phyloP scores from a whole-genome alignment of 2,113 vertebrate species.

The Thamnophis sirtalis region DNA sequence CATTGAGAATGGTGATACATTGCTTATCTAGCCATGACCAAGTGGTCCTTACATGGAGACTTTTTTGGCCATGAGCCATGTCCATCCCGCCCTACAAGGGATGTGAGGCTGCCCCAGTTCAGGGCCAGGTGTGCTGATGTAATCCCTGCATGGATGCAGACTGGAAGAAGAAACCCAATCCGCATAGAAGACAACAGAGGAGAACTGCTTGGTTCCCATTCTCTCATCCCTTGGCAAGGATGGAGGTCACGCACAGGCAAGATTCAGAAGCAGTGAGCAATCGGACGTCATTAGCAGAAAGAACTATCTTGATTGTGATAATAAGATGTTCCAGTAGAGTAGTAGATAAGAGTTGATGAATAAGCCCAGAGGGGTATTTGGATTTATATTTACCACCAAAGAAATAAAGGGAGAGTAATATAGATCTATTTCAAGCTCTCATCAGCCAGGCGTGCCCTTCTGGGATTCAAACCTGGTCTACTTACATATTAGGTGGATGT shows the following conservation, averaged over 20 bases:
- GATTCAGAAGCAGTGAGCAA: neutral
- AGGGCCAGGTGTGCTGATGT: neutral
- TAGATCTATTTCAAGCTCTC: no score
- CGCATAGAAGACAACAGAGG: neutral
- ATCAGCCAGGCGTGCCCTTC: no score
- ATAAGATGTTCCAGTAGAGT: neutral
- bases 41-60: neutral
- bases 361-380: neutral
- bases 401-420: no score
- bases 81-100: neutral
- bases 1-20: neutral
- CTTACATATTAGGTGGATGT: no score
- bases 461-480: no score
- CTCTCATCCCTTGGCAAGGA: neutral
- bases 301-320: neutral
- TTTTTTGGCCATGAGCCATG: neutral
- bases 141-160: neutral
- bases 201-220: neutral
- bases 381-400: no score
- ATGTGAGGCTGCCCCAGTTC: neutral
- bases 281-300: neutral
- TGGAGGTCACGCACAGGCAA: neutral
- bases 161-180: neutral
- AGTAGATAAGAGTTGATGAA: neutral
- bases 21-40: neutral